These are phyloP conservation scores for Leptocoma aspasia DNA, from an alignment of 2,113 vertebrate species.

Conservation along the genomic window DNA sequence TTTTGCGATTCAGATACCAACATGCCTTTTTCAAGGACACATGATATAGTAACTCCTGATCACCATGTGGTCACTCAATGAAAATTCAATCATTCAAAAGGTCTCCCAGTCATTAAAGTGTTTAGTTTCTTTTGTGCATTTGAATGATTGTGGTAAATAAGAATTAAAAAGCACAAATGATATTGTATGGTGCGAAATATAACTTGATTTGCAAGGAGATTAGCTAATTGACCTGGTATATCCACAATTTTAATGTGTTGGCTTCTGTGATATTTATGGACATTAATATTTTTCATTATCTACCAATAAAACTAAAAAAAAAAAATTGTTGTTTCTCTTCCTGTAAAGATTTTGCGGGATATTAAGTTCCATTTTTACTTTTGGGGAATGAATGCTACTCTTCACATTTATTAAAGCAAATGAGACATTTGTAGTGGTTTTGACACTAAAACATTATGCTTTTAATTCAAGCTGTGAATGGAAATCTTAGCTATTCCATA, in stretches of 20 bases:
- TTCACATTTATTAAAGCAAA: neutral
- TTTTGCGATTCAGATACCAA: neutral
- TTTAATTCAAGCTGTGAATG: neutral
- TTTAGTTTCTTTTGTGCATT: neutral
- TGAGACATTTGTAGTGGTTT: neutral
- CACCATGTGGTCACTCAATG: neutral
- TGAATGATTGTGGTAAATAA: neutral
- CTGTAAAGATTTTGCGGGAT: neutral
- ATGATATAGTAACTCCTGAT: neutral
- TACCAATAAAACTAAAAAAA: neutral
- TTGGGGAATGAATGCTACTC: neutral
- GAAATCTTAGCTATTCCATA: neutral
- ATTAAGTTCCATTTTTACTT: neutral
- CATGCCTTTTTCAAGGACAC: neutral
- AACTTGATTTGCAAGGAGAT: neutral
- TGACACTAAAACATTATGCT: neutral
- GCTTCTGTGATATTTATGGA: neutral
- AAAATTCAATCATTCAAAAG: neutral
- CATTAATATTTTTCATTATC: neutral
- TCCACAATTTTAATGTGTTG: neutral
- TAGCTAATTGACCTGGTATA: neutral
- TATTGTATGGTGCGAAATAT: neutral
- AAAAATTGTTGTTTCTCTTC: neutral
- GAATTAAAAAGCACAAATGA: neutral
- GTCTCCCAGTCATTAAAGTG: neutral